Evolutionary conservation across 2,888 invertebrate genomes (phyloP).

Genomic region (Latrodectus elegans): DNA sequence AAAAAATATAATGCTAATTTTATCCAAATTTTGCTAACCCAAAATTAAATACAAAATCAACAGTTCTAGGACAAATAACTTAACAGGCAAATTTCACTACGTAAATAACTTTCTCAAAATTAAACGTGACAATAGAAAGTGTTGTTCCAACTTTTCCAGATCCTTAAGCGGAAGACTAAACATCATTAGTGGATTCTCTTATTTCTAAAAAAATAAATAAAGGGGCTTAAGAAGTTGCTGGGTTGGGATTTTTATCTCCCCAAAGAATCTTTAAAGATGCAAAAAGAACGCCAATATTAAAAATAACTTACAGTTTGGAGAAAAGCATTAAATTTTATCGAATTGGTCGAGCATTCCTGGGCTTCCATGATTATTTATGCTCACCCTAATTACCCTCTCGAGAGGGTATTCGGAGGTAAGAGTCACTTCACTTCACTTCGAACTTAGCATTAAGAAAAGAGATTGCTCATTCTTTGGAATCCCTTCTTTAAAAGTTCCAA

Average conservation of each 20-base stretch:
- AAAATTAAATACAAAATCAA: too few species aligned
- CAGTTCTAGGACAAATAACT: too few species aligned
- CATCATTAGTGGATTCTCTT: background rate
- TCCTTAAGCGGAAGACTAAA: background rate
- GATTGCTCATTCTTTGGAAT: conserved; percentile 8
- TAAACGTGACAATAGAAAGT: too few species aligned
- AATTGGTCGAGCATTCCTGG: background rate
- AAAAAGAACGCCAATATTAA: conserved; percentile 2
- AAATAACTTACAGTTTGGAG: background rate
- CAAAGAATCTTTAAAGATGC: background rate
- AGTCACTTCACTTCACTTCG: conserved; percentile 4
- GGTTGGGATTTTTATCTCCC: background rate
- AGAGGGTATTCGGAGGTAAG: conserved; percentile 10
- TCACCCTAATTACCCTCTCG: conserved; percentile 32
- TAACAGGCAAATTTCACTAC: too few species aligned
- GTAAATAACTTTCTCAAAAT: too few species aligned
- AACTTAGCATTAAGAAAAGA: conserved; percentile 2
- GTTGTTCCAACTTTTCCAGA: too few species aligned
- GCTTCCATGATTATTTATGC: conserved; percentile 35
- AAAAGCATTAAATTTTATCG: conserved; percentile 37
- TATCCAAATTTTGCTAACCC: too few species aligned
- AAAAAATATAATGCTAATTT: too few species aligned
- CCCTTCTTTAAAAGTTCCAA: conserved; percentile 21
- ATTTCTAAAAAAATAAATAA: background rate
- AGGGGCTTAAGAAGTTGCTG: background rate